Percentiles rank a stretch among this genome's conserved stretches.
Conservation (phyloP, 2,113 vertebrate genomes). For the Eonycteris spelaea region DNA sequence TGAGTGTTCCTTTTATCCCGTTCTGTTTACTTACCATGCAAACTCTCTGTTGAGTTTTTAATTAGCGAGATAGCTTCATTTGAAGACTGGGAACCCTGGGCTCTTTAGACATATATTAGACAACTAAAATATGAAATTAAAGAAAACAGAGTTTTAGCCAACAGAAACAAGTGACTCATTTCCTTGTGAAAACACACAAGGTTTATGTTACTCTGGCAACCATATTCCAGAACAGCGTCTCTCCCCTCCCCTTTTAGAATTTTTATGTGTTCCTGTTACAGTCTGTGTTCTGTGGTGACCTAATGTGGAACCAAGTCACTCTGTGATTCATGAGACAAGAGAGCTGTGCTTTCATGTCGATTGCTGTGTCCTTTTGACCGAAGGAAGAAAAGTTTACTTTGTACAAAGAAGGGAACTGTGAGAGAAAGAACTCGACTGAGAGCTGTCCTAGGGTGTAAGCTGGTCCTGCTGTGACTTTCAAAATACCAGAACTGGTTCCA, state of each 20-base stretch:
- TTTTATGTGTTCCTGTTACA: slow-evolving; percentile 82
- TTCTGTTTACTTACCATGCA: slow-evolving; percentile 73
- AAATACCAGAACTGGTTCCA: slow-evolving; percentile 33
- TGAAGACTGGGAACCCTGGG: slow-evolving; percentile 77
- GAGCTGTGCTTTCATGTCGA: slow-evolving; percentile 75
- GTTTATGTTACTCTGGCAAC: slow-evolving; percentile 88
- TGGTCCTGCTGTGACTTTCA: slow-evolving; percentile 44
- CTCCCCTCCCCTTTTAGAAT: slow-evolving; percentile 77
- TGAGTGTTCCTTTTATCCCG: slow-evolving; percentile 68
- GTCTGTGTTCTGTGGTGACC: slow-evolving; percentile 82
- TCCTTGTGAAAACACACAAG: slow-evolving; percentile 88
- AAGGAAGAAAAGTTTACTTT: slow-evolving; percentile 68
- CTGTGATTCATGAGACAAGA: slow-evolving; percentile 77
- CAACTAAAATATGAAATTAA: slow-evolving; percentile 89
- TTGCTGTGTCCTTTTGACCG: slow-evolving; percentile 62
- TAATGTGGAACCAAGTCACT: slow-evolving; percentile 83
- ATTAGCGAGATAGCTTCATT: slow-evolving; percentile 81
- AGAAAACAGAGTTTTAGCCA: slow-evolving; percentile 86
- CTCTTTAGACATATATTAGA: slow-evolving; percentile 85
- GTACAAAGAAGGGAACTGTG: slow-evolving; percentile 30
- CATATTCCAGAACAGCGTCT: slow-evolving; percentile 82
- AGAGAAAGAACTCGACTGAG: slow-evolving; percentile 39
- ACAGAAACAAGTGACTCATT: slow-evolving; percentile 90
- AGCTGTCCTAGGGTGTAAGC: not conserved
- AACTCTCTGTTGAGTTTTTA: slow-evolving; percentile 79